Percentiles rank a stretch among this genome's conserved stretches.
phyloP scores from a whole-genome alignment of 2,797 vertebrate species.

The Sebastes steindachneri region DNA sequence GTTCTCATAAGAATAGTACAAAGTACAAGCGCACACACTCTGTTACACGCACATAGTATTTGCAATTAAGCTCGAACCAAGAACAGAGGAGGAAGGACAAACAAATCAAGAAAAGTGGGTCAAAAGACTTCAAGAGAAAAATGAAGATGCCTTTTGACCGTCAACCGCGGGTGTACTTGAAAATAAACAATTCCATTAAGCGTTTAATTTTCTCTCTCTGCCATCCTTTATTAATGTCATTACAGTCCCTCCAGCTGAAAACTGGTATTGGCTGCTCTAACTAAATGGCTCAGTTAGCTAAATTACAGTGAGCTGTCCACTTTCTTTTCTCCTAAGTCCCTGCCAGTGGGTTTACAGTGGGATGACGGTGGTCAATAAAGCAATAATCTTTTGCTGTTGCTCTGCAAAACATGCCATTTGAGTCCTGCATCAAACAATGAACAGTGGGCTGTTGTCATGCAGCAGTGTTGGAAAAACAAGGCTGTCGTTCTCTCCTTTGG shows the following conservation, averaged over 20 bases:
- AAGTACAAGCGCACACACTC: background rate
- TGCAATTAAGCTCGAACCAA: slow-evolving; percentile 37
- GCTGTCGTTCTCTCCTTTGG: slow-evolving; percentile 14
- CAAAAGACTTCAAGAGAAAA: slow-evolving; percentile 40
- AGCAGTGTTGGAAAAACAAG: slow-evolving; percentile 4
- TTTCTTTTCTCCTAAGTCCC: slow-evolving; percentile 43
- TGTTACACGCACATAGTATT: background rate
- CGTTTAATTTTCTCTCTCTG: slow-evolving; percentile 58
- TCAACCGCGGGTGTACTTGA: slow-evolving; percentile 16
- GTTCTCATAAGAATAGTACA: background rate
- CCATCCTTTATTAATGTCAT: slow-evolving; percentile 64
- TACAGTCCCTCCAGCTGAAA: slow-evolving; percentile 53
- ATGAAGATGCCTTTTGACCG: slow-evolving; percentile 39
- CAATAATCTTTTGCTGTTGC: slow-evolving; percentile 57
- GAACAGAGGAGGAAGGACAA: slow-evolving; percentile 31
- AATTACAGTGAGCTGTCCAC: slow-evolving; percentile 60
- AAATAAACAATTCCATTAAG: slow-evolving; percentile 68
- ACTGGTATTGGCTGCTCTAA: slow-evolving; percentile 58
- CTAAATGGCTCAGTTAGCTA: slow-evolving; percentile 64
- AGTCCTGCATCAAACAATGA: slow-evolving; percentile 42
- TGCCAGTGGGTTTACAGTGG: slow-evolving; percentile 36
- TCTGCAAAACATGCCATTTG: slow-evolving; percentile 52
- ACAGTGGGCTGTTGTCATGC: slow-evolving; percentile 15
- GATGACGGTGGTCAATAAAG: slow-evolving; percentile 66
- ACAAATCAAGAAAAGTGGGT: slow-evolving; percentile 46